A percentile compares a stretch with the other conserved stretches of the same genome.
Evolutionary conservation across 2,888 invertebrate species (phyloP).

Genomic region (Eupithecia inturbata): DNA sequence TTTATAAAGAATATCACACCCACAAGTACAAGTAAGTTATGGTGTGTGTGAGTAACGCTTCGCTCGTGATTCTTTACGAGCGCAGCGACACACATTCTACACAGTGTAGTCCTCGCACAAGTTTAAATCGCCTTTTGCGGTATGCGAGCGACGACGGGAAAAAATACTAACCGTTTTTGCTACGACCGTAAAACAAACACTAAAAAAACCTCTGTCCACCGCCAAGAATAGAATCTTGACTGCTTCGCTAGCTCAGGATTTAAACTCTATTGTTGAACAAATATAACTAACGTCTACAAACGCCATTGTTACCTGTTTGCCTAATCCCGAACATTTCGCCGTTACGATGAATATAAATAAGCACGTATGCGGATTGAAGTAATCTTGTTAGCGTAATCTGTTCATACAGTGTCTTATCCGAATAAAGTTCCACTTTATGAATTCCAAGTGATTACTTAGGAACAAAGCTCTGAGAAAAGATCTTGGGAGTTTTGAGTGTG

Average conservation of each 20-base stretch:
- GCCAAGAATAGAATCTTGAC: neutral
- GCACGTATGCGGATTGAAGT: slow-evolving; percentile 30
- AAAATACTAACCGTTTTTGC: neutral
- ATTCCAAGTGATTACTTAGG: slow-evolving; percentile 27
- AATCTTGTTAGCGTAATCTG: slow-evolving; percentile 38
- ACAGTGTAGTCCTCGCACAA: neutral
- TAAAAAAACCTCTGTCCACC: neutral
- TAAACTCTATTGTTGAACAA: neutral
- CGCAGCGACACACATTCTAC: neutral
- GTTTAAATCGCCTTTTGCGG: neutral
- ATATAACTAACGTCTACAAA: slow-evolving; percentile 24
- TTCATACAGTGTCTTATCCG: slow-evolving; percentile 26
- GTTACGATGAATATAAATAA: slow-evolving; percentile 40
- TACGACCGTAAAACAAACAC: neutral
- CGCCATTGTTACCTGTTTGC: slow-evolving; percentile 33
- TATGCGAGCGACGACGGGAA: neutral
- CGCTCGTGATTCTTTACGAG: neutral
- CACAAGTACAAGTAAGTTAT: accelerated
- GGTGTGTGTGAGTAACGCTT: neutral
- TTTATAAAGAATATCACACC: neutral
- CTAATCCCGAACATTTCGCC: slow-evolving; percentile 35
- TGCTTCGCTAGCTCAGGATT: neutral
- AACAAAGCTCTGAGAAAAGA: slow-evolving; percentile 22
- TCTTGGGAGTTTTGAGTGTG: neutral
- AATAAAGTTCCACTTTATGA: slow-evolving; percentile 32